Conservation (phyloP, 2,113 vertebrate genomes). For the Ictidomys tridecemlineatus region DNA sequence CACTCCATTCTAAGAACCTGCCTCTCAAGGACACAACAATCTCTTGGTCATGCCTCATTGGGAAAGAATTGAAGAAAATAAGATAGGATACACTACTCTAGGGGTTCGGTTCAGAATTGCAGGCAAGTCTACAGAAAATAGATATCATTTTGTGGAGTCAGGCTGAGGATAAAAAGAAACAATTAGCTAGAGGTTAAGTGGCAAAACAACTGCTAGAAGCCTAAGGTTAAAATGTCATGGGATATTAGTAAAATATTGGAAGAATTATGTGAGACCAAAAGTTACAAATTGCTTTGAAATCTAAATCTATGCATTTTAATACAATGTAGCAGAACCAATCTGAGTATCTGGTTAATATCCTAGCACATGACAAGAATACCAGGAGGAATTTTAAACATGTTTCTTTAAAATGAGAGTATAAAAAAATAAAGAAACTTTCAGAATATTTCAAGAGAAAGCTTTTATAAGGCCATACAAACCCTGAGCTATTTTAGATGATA, state of each 20-base stretch:
- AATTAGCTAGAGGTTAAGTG: slow-evolving; percentile 51
- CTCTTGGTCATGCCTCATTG: slow-evolving; percentile 61
- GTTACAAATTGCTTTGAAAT: slow-evolving; percentile 65
- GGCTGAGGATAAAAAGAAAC: slow-evolving; percentile 19
- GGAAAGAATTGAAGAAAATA: slow-evolving; percentile 55
- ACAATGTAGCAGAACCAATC: slow-evolving; percentile 46
- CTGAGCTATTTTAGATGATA: slow-evolving; percentile 64
- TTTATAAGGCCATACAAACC: slow-evolving; percentile 60
- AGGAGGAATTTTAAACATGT: slow-evolving; percentile 40
- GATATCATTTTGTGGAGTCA: slow-evolving; percentile 12
- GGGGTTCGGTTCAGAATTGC: slow-evolving; percentile 45
- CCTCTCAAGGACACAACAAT: slow-evolving; percentile 64
- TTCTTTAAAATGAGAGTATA: not conserved
- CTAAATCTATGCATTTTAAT: slow-evolving; percentile 63
- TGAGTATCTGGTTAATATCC: slow-evolving; percentile 61
- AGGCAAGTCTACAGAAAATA: slow-evolving; percentile 45
- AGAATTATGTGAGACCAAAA: slow-evolving; percentile 43
- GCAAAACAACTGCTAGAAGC: slow-evolving; percentile 31
- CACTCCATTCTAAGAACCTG: slow-evolving; percentile 61
- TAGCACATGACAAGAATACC: slow-evolving; percentile 43
- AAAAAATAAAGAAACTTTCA: slow-evolving; percentile 57
- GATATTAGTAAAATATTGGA: slow-evolving; percentile 54
- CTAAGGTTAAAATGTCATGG: slow-evolving; percentile 42
- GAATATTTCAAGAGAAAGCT: slow-evolving; percentile 68
- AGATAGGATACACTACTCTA: slow-evolving; percentile 30